Percentiles rank a stretch among this genome's conserved stretches.
These are phyloP conservation scores for Dysmachus trigonus DNA, from an alignment of 2,888 invertebrate species.

Conservation along the genomic window DNA sequence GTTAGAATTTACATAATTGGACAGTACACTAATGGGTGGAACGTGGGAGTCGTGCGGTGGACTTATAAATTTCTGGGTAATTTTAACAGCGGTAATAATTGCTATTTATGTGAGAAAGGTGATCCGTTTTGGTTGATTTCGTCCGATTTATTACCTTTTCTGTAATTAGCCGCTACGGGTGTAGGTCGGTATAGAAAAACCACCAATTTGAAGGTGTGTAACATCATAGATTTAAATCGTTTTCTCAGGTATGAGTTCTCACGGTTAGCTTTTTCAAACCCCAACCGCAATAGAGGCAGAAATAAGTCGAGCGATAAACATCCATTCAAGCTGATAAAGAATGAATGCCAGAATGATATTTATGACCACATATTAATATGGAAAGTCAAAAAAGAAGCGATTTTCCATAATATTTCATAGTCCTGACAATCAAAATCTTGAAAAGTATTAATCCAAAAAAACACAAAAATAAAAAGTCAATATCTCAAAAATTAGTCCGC, in stretches of 20 bases:
- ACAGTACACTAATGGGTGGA: not conserved
- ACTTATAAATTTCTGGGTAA: not conserved
- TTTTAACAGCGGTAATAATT: constrained; percentile 31
- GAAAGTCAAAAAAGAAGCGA: not conserved
- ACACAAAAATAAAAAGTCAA: too few species aligned
- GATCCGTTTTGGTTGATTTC: not conserved
- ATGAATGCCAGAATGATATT: not conserved
- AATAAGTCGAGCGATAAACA: not conserved
- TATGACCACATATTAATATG: not conserved
- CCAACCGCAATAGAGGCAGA: not conserved
- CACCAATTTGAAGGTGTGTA: not conserved
- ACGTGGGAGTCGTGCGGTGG: constrained; percentile 16
- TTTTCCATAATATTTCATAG: too few species aligned
- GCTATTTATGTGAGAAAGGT: constrained; percentile 21
- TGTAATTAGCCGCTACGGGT: not conserved
- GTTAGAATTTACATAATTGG: constrained; percentile 26
- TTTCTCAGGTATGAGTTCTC: not conserved
- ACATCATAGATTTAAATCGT: not conserved
- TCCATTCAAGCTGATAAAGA: not conserved
- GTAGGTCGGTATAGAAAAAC: not conserved
- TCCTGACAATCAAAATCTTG: too few species aligned
- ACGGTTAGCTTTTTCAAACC: not conserved
- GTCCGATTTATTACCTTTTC: not conserved
- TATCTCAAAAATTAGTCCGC: too few species aligned
- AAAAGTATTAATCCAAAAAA: too few species aligned